A percentile compares a stretch with the other conserved stretches of the same genome.
These are phyloP conservation scores for Notodonta ziczac DNA, from an alignment of 2,888 invertebrate species.

Conservation along the genomic window DNA sequence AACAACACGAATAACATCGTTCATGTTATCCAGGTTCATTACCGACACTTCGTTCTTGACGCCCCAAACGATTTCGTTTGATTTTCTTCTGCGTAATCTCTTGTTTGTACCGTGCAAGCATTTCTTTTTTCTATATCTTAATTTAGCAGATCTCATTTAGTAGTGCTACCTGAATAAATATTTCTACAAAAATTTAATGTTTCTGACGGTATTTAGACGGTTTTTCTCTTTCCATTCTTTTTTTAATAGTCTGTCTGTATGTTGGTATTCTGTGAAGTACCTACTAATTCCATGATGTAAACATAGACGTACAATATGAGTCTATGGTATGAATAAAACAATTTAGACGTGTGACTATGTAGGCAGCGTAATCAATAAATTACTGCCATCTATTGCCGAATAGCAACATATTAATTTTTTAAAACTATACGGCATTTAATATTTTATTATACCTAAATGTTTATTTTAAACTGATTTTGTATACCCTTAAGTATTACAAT, in stretches of 20 bases:
- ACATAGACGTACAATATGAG: too few species aligned
- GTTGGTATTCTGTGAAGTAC: too few species aligned
- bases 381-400: slow-evolving; percentile 4
- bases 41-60: slow-evolving; percentile 17
- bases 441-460: too few species aligned
- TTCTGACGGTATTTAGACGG: too few species aligned
- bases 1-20: slow-evolving; percentile 42
- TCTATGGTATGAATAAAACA: too few species aligned
- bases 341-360: too few species aligned
- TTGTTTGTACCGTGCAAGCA: slow-evolving; percentile 6
- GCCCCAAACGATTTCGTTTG: slow-evolving; percentile 16
- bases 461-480: too few species aligned
- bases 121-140: slow-evolving; percentile 13
- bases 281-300: too few species aligned
- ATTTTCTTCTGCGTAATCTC: slow-evolving; percentile 24
- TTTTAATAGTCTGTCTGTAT: too few species aligned
- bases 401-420: background rate
- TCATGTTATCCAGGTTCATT: slow-evolving; percentile 42
- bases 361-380: background rate
- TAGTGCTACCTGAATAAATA: background rate
- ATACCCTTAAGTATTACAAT: too few species aligned
- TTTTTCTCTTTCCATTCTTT: too few species aligned
- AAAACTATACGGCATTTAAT: too few species aligned
- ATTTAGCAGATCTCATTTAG: slow-evolving; percentile 18
- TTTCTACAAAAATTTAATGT: background rate